Conservation (phyloP, 2,888 invertebrate species). For the Dicyrtoma fusca region DNA sequence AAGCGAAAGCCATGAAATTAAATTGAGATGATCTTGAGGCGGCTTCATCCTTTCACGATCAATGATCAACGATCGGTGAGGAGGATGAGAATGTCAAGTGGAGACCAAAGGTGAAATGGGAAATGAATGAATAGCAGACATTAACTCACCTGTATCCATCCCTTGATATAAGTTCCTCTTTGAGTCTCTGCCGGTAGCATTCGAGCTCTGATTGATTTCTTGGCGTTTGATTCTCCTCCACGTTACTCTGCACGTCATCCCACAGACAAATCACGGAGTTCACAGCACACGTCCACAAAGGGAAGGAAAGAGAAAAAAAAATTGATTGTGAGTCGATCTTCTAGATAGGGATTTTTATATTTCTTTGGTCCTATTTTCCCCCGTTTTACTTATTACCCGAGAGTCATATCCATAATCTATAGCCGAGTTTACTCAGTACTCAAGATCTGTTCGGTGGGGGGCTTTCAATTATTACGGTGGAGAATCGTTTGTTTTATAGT, state of each 20-base stretch:
- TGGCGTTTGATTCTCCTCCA: slow-evolving; percentile 58
- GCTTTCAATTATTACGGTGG: too few relatives aligned
- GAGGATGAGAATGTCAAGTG: neutral
- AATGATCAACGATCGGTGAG: too few relatives aligned
- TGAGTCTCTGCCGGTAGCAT: slow-evolving; percentile 77
- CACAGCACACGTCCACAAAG: slow-evolving; percentile 1
- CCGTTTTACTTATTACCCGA: too few relatives aligned
- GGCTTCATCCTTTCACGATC: too few relatives aligned
- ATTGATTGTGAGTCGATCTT: neutral
- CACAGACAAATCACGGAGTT: too few relatives aligned
- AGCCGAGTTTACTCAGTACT: too few relatives aligned
- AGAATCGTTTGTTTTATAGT: too few relatives aligned
- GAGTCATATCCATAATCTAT: too few relatives aligned
- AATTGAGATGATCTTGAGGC: too few relatives aligned
- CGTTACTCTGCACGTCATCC: slow-evolving; percentile 51
- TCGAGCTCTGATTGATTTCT: slow-evolving; percentile 66
- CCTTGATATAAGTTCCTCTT: slow-evolving; percentile 81
- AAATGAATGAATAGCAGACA: neutral
- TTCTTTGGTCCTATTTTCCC: neutral
- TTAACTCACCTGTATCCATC: slow-evolving; percentile 75
- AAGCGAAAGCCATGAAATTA: too few relatives aligned
- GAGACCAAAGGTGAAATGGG: neutral
- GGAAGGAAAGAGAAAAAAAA: too few relatives aligned
- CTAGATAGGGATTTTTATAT: neutral
- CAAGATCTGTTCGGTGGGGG: too few relatives aligned